Conservation (phyloP, 2,113 vertebrate species). For the Salvelinus namaycush region DNA sequence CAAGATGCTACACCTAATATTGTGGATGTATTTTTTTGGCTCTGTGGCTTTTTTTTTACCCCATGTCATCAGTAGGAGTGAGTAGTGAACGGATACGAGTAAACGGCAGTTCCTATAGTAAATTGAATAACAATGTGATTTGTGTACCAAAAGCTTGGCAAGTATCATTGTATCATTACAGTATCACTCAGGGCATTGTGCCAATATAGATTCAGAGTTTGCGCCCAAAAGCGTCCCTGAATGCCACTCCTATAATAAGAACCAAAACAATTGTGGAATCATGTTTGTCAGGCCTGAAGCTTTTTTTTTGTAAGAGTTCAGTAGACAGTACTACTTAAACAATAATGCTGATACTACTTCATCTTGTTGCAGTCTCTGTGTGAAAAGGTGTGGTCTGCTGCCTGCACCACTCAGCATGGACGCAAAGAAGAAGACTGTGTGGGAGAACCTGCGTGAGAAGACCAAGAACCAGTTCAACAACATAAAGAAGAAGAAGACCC, state of each 20-base stretch:
- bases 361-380: background rate
- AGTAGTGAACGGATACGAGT: background rate
- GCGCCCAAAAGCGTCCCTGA: background rate
- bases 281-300: background rate
- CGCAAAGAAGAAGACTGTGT: conserved; percentile 57
- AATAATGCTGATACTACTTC: background rate
- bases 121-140: background rate
- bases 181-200: background rate
- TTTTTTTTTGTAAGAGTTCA: background rate
- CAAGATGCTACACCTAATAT: background rate
- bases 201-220: background rate
- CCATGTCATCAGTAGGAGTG: background rate
- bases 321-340: background rate
- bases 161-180: background rate
- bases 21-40: background rate
- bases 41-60: background rate
- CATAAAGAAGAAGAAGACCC: conserved; percentile 32
- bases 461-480: conserved; percentile 48
- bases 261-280: background rate
- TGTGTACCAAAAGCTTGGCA: background rate
- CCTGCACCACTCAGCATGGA: conserved; percentile 62
- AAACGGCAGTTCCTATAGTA: background rate
- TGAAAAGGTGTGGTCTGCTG: background rate
- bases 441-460: conserved; percentile 53
- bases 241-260: background rate